phyloP scores from a whole-genome alignment of 2,888 invertebrate genomes.

The Andrena trimmerana region DNA sequence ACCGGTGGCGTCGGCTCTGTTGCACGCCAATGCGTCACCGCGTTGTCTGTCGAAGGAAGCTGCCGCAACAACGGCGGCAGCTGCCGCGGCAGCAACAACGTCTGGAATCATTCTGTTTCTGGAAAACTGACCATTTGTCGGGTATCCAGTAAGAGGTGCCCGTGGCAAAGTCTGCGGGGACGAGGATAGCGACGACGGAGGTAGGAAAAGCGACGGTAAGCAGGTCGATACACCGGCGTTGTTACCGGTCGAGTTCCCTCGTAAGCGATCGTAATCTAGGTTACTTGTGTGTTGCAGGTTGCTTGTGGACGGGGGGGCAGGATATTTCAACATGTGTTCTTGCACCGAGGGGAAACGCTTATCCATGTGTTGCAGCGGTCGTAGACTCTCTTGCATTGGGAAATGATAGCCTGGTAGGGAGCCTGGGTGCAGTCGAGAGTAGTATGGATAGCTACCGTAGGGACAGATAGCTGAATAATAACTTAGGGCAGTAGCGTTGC shows the following conservation, averaged over 20 bases:
- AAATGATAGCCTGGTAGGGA: conserved; percentile 53
- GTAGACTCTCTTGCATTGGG: conserved; percentile 61
- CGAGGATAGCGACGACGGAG: conserved; percentile 41
- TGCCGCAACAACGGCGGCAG: conserved; percentile 71
- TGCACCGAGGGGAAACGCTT: conserved; percentile 56
- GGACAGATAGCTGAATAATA: conserved; percentile 64
- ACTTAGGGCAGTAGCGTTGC: conserved; percentile 38
- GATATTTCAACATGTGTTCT: conserved; percentile 56
- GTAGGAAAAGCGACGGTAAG: conserved; percentile 48
- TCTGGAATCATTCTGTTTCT: conserved; percentile 69
- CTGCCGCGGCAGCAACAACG: conserved; percentile 72
- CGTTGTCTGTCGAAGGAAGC: conserved; percentile 67
- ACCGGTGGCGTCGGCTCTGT: conserved; percentile 15
- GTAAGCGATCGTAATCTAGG: conserved; percentile 55
- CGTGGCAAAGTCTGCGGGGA: conserved; percentile 49
- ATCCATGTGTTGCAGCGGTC: conserved; percentile 58
- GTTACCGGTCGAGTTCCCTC: conserved; percentile 17
- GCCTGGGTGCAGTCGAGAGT: conserved; percentile 61
- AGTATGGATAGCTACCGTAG: conserved; percentile 61
- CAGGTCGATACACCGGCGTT: conserved; percentile 24
- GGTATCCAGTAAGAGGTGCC: conserved; percentile 32
- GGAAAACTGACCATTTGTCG: conserved; percentile 51
- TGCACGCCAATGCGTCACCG: conserved; percentile 46
- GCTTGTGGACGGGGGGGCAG: conserved; percentile 32
- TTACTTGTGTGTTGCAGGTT: conserved; percentile 45